A percentile compares a stretch with the other conserved stretches of the same genome.
Conservation (phyloP, 2,797 vertebrate species). For the Zenarchopterus dispar region DNA sequence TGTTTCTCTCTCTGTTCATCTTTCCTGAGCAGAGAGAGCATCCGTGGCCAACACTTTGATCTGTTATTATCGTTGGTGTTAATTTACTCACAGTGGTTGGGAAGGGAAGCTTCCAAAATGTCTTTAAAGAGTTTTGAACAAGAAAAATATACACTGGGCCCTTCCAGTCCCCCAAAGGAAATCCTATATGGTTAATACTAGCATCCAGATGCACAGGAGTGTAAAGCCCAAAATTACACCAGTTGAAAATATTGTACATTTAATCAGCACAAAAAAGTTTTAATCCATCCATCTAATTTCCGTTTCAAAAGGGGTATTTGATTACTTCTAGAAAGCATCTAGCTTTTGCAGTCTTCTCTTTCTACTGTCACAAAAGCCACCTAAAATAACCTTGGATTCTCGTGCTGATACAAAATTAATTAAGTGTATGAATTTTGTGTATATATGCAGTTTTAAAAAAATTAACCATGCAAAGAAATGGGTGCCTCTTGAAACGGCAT, state of each 20-base stretch:
- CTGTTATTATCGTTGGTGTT: constrained; percentile 48
- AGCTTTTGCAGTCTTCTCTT: too few relatives aligned
- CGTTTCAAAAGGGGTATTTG: too few relatives aligned
- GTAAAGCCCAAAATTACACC: constrained; percentile 9
- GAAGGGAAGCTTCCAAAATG: constrained; percentile 48
- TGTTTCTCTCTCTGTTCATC: constrained; percentile 13
- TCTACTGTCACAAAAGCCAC: too few relatives aligned
- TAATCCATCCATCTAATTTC: too few relatives aligned
- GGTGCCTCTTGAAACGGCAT: too few relatives aligned
- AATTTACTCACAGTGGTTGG: constrained; percentile 35
- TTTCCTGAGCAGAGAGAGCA: constrained; percentile 18
- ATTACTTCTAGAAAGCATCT: too few relatives aligned
- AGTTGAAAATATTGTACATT: constrained; percentile 11
- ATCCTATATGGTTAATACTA: constrained; percentile 36
- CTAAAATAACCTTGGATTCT: too few relatives aligned
- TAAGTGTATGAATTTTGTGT: too few relatives aligned
- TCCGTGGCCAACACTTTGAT: constrained; percentile 39
- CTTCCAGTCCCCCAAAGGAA: constrained; percentile 39
- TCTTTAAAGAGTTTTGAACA: constrained; percentile 55
- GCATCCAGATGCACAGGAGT: constrained; percentile 25
- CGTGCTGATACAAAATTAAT: too few relatives aligned
- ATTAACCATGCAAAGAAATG: too few relatives aligned
- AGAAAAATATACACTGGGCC: constrained; percentile 6
- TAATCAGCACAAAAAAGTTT: neutral
- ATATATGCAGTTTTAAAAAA: too few relatives aligned